phyloP scores from a whole-genome alignment of 2,888 invertebrate genomes.

The Neoascia interrupta region DNA sequence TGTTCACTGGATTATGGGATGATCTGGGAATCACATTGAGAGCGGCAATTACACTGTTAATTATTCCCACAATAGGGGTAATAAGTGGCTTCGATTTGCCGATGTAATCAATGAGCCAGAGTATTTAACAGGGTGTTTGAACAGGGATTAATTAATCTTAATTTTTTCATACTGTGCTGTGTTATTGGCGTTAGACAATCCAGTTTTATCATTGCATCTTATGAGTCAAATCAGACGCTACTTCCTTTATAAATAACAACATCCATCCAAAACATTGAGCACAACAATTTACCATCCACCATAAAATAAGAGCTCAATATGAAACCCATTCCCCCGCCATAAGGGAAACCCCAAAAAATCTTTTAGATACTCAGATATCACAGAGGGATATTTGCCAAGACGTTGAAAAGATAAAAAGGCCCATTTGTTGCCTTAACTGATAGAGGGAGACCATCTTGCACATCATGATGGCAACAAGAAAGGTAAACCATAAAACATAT shows the following conservation, averaged over 20 bases:
- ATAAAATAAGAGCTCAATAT: neutral
- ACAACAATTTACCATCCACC: constrained; percentile 23
- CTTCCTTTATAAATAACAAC: neutral
- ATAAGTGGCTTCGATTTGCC: constrained; percentile 35
- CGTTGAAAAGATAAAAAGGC: constrained; percentile 43
- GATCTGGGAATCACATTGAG: constrained; percentile 32
- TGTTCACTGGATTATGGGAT: constrained; percentile 43
- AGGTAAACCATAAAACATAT: constrained; percentile 56
- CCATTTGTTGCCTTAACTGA: constrained; percentile 37
- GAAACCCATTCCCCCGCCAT: neutral
- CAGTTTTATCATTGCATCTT: no score
- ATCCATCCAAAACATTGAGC: no score
- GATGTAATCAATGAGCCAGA: constrained; percentile 19
- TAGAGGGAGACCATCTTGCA: constrained; percentile 19
- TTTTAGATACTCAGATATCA: neutral
- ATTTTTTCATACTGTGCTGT: no score
- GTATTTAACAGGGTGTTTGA: no score
- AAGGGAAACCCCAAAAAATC: neutral
- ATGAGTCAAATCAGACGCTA: no score
- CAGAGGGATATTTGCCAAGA: constrained; percentile 4
- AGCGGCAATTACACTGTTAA: constrained; percentile 50
- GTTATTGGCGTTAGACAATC: no score
- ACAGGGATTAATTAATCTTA: no score
- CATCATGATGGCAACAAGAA: constrained; percentile 37
- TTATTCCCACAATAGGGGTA: constrained; percentile 25